Percentiles rank a stretch among this genome's conserved stretches.
phyloP scores from a whole-genome alignment of 2,797 vertebrate species.

The Craterocephalus amniculus region DNA sequence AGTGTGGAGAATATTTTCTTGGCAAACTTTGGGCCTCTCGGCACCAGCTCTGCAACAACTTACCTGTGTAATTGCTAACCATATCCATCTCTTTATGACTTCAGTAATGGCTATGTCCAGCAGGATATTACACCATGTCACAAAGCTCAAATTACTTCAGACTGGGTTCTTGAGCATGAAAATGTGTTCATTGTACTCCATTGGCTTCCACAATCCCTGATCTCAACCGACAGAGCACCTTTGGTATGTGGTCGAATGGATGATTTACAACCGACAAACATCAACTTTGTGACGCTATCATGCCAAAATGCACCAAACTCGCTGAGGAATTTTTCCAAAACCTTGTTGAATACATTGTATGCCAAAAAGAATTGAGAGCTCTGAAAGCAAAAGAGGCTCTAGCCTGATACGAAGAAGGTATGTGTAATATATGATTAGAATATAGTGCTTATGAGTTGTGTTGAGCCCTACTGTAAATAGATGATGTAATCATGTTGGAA shows the following conservation, averaged over 20 bases:
- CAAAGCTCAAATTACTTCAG: background rate
- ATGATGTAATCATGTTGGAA: background rate
- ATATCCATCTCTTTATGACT: background rate
- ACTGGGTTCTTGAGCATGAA: background rate
- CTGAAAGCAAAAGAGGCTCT: too few species aligned
- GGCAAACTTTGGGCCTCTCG: background rate
- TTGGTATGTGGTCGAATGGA: background rate
- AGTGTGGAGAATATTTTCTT: too few species aligned
- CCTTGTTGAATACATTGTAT: background rate
- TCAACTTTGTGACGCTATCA: background rate
- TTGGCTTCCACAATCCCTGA: background rate
- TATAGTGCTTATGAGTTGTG: background rate
- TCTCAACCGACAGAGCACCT: background rate
- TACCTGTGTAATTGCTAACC: background rate
- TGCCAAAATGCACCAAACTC: background rate
- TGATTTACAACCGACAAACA: background rate
- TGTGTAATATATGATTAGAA: background rate
- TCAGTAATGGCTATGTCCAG: background rate
- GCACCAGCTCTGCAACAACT: background rate
- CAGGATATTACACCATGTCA: background rate
- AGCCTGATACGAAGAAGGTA: too few species aligned
- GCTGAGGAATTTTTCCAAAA: background rate
- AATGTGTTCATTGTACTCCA: background rate
- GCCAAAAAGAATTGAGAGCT: background rate
- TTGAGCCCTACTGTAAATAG: background rate